Evolutionary conservation across 2,888 invertebrate species (phyloP).

Genomic region (Drosophila anomalata): DNA sequence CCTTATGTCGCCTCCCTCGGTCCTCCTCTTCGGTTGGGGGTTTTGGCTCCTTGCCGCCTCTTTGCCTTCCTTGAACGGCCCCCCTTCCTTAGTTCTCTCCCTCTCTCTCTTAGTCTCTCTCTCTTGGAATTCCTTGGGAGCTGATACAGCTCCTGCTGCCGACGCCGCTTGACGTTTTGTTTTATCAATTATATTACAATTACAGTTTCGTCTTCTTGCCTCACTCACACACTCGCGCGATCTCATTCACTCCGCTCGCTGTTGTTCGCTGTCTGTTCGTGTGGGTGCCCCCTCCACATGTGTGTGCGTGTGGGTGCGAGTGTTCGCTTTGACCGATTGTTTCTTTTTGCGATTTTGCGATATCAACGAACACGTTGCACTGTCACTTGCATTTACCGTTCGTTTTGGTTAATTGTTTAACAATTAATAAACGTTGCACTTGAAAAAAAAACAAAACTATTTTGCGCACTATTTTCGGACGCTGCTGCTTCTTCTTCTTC

Average conservation of each 20-base stretch:
- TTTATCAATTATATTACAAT: slow-evolving; percentile 55
- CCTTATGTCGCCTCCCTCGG: not conserved
- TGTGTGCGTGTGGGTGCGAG: slow-evolving; percentile 21
- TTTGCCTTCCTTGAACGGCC: not conserved
- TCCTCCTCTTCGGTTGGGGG: not conserved
- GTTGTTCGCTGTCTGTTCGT: slow-evolving; percentile 1
- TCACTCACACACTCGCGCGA: slow-evolving; percentile 36
- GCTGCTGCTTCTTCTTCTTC: slow-evolving; percentile 45
- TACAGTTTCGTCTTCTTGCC: slow-evolving; percentile 44
- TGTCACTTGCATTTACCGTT: slow-evolving; percentile 16
- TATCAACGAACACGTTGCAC: slow-evolving; percentile 5
- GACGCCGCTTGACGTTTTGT: slow-evolving; percentile 24
- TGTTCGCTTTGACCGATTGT: slow-evolving; percentile 20
- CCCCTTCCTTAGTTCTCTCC: not conserved
- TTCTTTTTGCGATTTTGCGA: slow-evolving; percentile 28
- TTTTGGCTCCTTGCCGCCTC: slow-evolving; percentile 4
- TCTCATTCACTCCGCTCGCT: slow-evolving; percentile 6
- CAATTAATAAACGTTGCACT: slow-evolving; percentile 31
- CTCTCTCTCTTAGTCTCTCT: slow-evolving; percentile 1
- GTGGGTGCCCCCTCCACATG: slow-evolving; percentile 26
- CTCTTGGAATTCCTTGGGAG: too few relatives aligned
- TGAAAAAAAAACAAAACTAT: slow-evolving; percentile 55
- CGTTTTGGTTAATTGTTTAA: not conserved
- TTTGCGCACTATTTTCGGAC: slow-evolving; percentile 45
- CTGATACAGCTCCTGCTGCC: slow-evolving; percentile 8